Evolutionary conservation across 2,797 vertebrate species (phyloP).

Genomic region (Gambusia yucatana): DNA sequence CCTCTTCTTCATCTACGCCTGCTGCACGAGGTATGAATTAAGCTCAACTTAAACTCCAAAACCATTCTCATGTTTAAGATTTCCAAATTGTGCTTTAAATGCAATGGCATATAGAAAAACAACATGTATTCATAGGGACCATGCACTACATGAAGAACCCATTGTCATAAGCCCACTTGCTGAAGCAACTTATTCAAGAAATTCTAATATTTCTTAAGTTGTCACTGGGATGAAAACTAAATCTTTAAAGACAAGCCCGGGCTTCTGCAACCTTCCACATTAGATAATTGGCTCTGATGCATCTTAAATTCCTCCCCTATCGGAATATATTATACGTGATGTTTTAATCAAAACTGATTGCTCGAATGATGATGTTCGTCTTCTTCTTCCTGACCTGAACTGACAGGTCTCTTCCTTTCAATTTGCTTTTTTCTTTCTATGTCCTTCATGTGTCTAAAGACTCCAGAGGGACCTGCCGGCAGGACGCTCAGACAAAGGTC

Average conservation of each 20-base stretch:
- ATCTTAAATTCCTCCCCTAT: conserved; percentile 29
- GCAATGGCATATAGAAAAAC: no score
- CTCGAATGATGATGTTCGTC: conserved; percentile 46
- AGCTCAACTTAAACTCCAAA: conserved; percentile 16
- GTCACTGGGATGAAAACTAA: conserved; percentile 31
- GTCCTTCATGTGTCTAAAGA: conserved; percentile 42
- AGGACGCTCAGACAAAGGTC: conserved; percentile 64
- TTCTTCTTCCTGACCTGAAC: conserved; percentile 48
- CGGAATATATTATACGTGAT: conserved; percentile 45
- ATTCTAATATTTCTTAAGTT: conserved; percentile 29
- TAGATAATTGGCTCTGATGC: conserved; percentile 21
- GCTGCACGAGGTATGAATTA: conserved; percentile 24
- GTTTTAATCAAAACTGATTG: conserved; percentile 53
- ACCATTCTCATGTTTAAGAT: neutral
- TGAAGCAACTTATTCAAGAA: neutral
- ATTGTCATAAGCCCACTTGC: neutral
- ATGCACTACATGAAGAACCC: neutral
- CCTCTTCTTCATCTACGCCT: conserved; percentile 7
- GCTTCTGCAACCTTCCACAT: conserved; percentile 28
- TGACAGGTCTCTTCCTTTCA: conserved; percentile 42
- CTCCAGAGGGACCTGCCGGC: conserved; percentile 43
- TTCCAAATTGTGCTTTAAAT: neutral
- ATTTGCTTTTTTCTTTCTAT: conserved; percentile 18
- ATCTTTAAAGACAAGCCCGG: conserved; percentile 41
- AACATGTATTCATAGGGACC: neutral